phyloP scores from a whole-genome alignment of 2,888 invertebrate species.

The Melieria crassipennis region DNA sequence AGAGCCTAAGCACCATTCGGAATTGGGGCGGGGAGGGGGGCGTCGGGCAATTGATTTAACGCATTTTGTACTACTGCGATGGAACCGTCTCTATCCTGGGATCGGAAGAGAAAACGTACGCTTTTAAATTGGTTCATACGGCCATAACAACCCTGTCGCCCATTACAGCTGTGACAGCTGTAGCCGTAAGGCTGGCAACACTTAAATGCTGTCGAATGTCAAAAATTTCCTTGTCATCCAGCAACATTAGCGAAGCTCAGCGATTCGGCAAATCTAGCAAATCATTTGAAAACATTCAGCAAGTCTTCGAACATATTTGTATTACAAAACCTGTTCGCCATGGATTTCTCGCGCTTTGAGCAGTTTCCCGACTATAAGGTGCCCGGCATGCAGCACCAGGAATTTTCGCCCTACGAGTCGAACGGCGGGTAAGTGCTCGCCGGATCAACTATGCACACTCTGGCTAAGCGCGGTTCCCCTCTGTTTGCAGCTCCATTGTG shows the following conservation, averaged over 20 bases:
- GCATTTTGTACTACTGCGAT: too few relatives aligned
- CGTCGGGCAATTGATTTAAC: too few relatives aligned
- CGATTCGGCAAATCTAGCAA: background rate
- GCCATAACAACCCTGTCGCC: too few relatives aligned
- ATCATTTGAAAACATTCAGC: background rate
- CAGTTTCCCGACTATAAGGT: conserved; percentile 64
- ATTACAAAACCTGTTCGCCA: conserved; percentile 33
- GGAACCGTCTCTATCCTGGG: too few relatives aligned
- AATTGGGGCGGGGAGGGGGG: too few relatives aligned
- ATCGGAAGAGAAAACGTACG: too few relatives aligned
- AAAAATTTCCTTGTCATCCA: conserved; percentile 52
- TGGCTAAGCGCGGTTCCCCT: background rate
- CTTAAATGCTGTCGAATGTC: conserved; percentile 18
- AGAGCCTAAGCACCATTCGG: too few relatives aligned
- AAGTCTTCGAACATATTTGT: conserved; percentile 7
- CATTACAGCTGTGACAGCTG: too few relatives aligned
- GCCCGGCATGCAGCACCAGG: conserved; percentile 66
- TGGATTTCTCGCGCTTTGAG: conserved; percentile 52
- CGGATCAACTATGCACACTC: background rate
- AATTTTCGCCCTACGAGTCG: conserved; percentile 77
- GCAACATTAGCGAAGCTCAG: conserved; percentile 30
- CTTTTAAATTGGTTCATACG: too few relatives aligned
- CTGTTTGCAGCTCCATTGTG: conserved; percentile 81
- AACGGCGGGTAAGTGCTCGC: conserved; percentile 76
- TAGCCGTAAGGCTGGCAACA: too few relatives aligned